These are phyloP conservation scores for Arnoldichthys spilopterus DNA, from an alignment of 2,797 vertebrate species.

Conservation along the genomic window DNA sequence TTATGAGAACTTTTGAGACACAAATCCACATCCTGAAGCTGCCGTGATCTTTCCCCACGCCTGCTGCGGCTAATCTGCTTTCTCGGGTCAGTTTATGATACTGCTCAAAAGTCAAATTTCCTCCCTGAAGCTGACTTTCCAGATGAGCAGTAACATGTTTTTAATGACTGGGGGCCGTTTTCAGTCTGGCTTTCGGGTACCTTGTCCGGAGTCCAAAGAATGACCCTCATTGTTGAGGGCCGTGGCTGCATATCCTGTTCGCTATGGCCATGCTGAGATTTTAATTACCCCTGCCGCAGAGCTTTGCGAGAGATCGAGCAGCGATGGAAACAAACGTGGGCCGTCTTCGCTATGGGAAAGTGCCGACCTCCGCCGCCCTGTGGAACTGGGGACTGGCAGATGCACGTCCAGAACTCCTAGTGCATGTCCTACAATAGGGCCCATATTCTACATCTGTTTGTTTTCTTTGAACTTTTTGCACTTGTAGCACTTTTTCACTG, in stretches of 20 bases:
- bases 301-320: constrained; percentile 47
- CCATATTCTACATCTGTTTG: no score
- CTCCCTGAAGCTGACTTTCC: constrained; percentile 44
- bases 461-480: no score
- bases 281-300: constrained; percentile 57
- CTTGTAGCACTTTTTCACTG: no score
- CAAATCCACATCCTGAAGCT: no score
- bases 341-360: constrained; percentile 44
- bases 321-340: constrained; percentile 52
- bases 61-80: constrained; percentile 45
- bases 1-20: no score
- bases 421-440: background rate
- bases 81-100: constrained; percentile 40
- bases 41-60: background rate
- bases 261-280: constrained; percentile 57
- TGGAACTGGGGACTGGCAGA: background rate
- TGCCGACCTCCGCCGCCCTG: background rate
- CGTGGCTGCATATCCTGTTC: constrained; percentile 58
- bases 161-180: constrained; percentile 54
- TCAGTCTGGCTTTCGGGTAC: constrained; percentile 46
- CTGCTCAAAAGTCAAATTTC: constrained; percentile 47
- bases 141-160: constrained; percentile 62
- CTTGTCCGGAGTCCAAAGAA: constrained; percentile 51
- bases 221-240: constrained; percentile 61
- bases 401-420: background rate